These are phyloP conservation scores for Ochotona curzoniae DNA, from an alignment of 2,113 vertebrate genomes.

Conservation along the genomic window DNA sequence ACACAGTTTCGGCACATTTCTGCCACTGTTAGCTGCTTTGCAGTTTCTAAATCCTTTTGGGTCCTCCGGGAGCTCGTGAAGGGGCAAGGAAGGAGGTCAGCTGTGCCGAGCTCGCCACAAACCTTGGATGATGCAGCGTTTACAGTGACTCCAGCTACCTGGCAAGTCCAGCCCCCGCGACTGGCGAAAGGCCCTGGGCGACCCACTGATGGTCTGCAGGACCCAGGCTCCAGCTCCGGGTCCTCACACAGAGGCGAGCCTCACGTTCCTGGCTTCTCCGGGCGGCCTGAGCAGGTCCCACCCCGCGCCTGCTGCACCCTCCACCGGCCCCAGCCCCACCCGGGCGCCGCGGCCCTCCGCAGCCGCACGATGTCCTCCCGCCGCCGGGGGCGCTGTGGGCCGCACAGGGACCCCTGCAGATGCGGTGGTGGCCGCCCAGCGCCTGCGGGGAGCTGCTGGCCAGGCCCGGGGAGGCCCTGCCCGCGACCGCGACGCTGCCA, in stretches of 20 bases:
- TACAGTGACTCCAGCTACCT: constrained; percentile 22
- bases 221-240: neutral
- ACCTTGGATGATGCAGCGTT: accelerated
- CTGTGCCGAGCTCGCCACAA: too few relatives aligned
- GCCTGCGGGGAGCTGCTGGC: neutral
- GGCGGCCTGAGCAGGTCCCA: too few relatives aligned
- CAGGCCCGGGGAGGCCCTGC: neutral
- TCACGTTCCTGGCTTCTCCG: too few relatives aligned
- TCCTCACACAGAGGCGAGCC: neutral
- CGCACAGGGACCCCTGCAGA: neutral
- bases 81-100: neutral
- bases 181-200: neutral
- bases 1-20: neutral
- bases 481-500: neutral
- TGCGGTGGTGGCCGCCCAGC: constrained; percentile 47
- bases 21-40: neutral
- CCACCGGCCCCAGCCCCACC: neutral
- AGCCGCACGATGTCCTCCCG: constrained; percentile 57
- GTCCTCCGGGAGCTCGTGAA: neutral
- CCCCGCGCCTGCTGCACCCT: too few relatives aligned
- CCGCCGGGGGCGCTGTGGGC: constrained; percentile 71
- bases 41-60: neutral
- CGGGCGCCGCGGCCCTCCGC: neutral
- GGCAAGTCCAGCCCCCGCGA: neutral
- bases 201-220: neutral